Evolutionary conservation across 2,888 invertebrate species (phyloP).

Genomic region (Nemurella pictetii): DNA sequence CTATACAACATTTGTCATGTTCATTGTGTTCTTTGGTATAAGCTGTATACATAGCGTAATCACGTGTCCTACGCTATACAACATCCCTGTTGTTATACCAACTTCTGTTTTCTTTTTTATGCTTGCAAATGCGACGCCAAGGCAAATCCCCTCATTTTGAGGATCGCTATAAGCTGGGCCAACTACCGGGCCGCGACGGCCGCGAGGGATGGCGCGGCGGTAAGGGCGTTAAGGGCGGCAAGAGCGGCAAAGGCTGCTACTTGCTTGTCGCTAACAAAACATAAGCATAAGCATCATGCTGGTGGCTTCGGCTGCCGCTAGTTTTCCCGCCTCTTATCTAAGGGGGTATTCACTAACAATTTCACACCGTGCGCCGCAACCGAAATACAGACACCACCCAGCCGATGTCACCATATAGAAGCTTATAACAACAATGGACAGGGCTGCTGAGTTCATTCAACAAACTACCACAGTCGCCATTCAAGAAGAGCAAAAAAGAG

Average conservation of each 20-base stretch:
- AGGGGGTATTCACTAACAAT: conserved; percentile 7
- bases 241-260: background rate
- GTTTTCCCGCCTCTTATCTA: background rate
- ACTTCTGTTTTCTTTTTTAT: conserved; percentile 19
- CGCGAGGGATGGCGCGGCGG: background rate
- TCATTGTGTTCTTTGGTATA: background rate
- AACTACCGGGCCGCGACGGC: background rate
- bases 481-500: conserved; percentile 2
- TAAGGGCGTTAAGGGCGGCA: too few relatives aligned
- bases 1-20: background rate
- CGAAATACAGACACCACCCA: background rate
- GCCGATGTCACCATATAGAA: background rate
- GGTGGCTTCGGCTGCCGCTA: background rate
- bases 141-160: conserved; percentile 31
- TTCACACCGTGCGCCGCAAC: background rate
- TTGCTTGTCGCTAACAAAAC: conserved; percentile 4
- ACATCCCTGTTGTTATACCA: conserved; percentile 13
- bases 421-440: conserved; percentile 8
- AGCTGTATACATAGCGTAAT: background rate
- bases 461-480: background rate
- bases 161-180: conserved; percentile 10
- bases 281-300: conserved; percentile 1
- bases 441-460: background rate
- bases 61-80: background rate
- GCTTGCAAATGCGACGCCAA: conserved; percentile 17